Percentiles rank a stretch among this genome's conserved stretches.
These are phyloP conservation scores for Macroglossus sobrinus DNA, from an alignment of 2,113 vertebrate genomes.

Conservation along the genomic window DNA sequence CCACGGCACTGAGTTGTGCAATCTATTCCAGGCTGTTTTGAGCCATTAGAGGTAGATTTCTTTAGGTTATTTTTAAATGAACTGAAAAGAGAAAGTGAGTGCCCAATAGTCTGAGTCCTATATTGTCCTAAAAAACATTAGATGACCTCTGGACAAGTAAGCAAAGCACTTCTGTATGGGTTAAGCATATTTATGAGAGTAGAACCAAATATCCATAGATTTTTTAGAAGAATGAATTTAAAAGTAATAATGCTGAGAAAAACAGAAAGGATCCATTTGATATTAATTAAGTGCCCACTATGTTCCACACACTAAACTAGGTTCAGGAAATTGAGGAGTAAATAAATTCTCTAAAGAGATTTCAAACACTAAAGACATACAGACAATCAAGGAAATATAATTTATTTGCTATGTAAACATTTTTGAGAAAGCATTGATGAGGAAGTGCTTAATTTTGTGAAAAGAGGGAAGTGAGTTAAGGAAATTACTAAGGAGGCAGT, in stretches of 20 bases:
- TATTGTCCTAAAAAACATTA: neutral
- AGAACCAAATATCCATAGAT: neutral
- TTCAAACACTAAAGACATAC: neutral
- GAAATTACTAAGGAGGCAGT: neutral
- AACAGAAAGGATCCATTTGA: neutral
- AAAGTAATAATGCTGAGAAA: neutral
- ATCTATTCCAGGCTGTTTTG: neutral
- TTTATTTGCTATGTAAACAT: neutral
- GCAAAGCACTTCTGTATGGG: neutral
- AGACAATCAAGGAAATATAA: neutral
- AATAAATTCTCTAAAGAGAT: neutral
- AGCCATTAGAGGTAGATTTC: neutral
- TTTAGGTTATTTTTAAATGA: slow-evolving; percentile 19
- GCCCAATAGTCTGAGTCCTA: neutral
- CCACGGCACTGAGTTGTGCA: neutral
- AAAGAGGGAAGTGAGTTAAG: neutral
- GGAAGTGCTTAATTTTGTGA: neutral
- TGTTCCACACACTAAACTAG: neutral
- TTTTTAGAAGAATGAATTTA: neutral
- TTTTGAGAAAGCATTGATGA: neutral
- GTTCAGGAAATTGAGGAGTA: neutral
- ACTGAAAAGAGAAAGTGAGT: neutral
- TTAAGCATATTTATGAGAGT: neutral
- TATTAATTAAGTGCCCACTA: neutral
- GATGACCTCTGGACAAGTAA: neutral